A percentile compares a stretch with the other conserved stretches of the same genome.
phyloP scores from a whole-genome alignment of 2,113 vertebrate genomes.

The Rhea pennata region DNA sequence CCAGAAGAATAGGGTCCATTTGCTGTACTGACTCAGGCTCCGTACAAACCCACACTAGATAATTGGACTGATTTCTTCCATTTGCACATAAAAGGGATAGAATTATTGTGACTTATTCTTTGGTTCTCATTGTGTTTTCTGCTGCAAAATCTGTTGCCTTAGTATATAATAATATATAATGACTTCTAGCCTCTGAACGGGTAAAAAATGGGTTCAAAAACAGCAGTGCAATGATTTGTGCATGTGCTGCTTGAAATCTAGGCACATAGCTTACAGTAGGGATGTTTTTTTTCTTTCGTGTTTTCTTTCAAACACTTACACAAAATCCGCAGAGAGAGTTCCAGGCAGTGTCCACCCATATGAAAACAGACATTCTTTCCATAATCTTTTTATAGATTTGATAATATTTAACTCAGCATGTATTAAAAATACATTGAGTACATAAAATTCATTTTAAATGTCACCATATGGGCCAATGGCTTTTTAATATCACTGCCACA shows the following conservation, averaged over 20 bases:
- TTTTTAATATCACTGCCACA: constrained; percentile 64
- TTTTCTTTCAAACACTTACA: constrained; percentile 45
- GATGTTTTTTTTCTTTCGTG: background rate
- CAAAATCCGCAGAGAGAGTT: constrained; percentile 39
- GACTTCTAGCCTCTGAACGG: background rate
- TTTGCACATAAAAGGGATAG: background rate
- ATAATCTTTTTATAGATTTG: constrained; percentile 63
- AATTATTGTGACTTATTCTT: background rate
- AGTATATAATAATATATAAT: background rate
- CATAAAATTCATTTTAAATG: constrained; percentile 58
- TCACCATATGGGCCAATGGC: constrained; percentile 41
- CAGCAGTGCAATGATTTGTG: background rate
- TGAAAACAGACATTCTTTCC: constrained; percentile 59
- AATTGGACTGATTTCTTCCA: background rate
- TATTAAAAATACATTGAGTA: constrained; percentile 57
- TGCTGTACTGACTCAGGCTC: background rate
- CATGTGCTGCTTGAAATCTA: background rate
- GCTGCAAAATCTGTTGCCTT: background rate
- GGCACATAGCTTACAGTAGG: background rate
- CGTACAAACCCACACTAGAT: background rate
- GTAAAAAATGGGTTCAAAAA: background rate
- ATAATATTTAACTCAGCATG: constrained; percentile 58
- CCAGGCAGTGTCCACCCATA: constrained; percentile 26
- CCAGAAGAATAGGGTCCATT: background rate
- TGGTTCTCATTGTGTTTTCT: background rate